These are phyloP conservation scores for Chiroxiphia lanceolata DNA, from an alignment of 2,797 vertebrate species.

Conservation along the genomic window DNA sequence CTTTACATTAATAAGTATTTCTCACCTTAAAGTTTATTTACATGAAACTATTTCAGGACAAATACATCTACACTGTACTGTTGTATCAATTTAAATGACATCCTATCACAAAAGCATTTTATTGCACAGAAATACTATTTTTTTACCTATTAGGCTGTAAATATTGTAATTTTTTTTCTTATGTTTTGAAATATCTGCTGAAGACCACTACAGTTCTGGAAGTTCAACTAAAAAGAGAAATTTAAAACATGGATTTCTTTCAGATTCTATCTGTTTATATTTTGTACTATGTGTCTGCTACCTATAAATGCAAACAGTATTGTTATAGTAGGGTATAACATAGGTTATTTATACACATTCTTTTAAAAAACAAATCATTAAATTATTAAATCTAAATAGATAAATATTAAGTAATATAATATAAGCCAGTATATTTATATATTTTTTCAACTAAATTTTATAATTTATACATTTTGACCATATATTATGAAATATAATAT, in stretches of 20 bases:
- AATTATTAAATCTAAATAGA: background rate
- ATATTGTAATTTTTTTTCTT: background rate
- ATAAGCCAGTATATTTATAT: too few species aligned
- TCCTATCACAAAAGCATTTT: background rate
- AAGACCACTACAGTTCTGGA: background rate
- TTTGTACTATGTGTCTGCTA: background rate
- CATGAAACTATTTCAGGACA: background rate
- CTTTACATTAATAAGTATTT: background rate
- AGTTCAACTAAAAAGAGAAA: background rate
- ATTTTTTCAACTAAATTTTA: background rate
- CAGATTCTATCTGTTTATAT: background rate
- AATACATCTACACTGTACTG: background rate
- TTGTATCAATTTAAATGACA: background rate
- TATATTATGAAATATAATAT: background rate
- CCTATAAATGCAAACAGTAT: background rate
- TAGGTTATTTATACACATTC: rapidly evolving
- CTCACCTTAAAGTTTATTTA: background rate
- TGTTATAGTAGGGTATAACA: background rate
- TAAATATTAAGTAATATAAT: background rate
- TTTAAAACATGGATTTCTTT: background rate
- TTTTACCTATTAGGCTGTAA: background rate
- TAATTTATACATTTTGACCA: too few species aligned
- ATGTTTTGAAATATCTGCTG: background rate
- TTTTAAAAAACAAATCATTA: background rate
- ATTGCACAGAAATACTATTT: background rate